Conservation (phyloP, 2,888 invertebrate genomes). For the Drosophila demipolita region DNA sequence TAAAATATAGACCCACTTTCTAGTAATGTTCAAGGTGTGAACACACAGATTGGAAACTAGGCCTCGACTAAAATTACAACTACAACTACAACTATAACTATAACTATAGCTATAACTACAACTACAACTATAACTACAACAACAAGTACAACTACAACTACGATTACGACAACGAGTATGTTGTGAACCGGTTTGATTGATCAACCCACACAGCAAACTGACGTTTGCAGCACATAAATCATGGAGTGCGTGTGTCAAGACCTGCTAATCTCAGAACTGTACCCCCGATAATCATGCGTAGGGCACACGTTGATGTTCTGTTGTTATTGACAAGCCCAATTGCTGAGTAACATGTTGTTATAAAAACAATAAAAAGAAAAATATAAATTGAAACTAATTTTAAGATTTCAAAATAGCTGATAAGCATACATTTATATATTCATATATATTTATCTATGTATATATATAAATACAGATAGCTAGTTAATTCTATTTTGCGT, state of each 20-base stretch:
- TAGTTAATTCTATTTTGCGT: background rate
- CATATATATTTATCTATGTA: background rate
- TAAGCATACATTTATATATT: background rate
- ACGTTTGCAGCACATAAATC: conserved; percentile 55
- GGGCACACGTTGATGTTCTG: conserved; percentile 21
- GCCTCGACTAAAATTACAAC: conserved; percentile 9
- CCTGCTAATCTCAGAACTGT: conserved; percentile 62
- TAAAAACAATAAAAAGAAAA: background rate
- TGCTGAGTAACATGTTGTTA: background rate
- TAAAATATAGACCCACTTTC: conserved; percentile 5
- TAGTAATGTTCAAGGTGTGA: conserved; percentile 20
- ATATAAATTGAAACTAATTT: background rate
- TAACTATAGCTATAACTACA: background rate
- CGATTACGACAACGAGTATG: background rate
- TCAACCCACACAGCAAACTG: conserved; percentile 26
- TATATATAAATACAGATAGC: background rate
- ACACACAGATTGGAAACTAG: conserved; percentile 23
- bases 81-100: too few species aligned
- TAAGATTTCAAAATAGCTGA: background rate
- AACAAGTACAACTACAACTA: background rate
- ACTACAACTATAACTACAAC: background rate
- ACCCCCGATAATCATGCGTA: conserved; percentile 67
- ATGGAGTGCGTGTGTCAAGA: conserved; percentile 55
- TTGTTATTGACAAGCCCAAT: background rate
- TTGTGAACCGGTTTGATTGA: conserved; percentile 51